Evolutionary conservation across 1,140 invertebrate species (phyloP).

Genomic region (Vanessa tameamea): DNA sequence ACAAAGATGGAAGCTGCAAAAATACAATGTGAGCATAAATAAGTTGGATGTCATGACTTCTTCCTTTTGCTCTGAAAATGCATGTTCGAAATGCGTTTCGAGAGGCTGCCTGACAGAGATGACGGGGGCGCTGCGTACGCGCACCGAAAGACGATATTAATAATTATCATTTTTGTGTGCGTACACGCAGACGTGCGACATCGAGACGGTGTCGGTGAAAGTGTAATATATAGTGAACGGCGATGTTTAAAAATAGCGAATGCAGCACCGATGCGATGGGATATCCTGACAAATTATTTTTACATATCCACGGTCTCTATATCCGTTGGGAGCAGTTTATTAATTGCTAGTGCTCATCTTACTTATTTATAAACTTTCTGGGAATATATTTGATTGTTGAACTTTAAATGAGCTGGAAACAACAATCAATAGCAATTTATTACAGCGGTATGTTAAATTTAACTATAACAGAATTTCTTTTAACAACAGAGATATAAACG

Average conservation of each 20-base stretch:
- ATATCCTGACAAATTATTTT: slow-evolving; percentile 78
- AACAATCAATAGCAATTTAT: no score
- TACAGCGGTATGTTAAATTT: no score
- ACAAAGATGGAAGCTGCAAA: slow-evolving; percentile 1
- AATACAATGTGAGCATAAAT: slow-evolving; percentile 9
- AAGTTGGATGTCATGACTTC: background rate
- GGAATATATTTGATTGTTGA: no score
- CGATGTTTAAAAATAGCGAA: slow-evolving; percentile 58
- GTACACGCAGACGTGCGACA: background rate
- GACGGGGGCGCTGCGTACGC: slow-evolving; percentile 40
- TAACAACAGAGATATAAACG: no score
- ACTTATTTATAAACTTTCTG: no score
- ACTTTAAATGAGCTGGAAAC: no score
- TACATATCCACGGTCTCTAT: slow-evolving; percentile 66
- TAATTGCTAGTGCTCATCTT: background rate
- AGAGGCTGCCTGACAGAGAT: slow-evolving; percentile 12
- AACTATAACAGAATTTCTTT: no score
- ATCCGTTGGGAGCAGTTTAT: slow-evolving; percentile 48
- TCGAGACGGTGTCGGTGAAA: slow-evolving; percentile 10
- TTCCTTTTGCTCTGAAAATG: background rate
- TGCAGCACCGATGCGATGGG: slow-evolving; percentile 55
- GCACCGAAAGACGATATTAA: slow-evolving; percentile 14
- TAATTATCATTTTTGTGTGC: slow-evolving; percentile 26
- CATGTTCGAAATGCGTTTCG: slow-evolving; percentile 30
- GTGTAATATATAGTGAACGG: slow-evolving; percentile 33